Conservation (phyloP, 2,797 vertebrate genomes). For the Balearica regulorum region DNA sequence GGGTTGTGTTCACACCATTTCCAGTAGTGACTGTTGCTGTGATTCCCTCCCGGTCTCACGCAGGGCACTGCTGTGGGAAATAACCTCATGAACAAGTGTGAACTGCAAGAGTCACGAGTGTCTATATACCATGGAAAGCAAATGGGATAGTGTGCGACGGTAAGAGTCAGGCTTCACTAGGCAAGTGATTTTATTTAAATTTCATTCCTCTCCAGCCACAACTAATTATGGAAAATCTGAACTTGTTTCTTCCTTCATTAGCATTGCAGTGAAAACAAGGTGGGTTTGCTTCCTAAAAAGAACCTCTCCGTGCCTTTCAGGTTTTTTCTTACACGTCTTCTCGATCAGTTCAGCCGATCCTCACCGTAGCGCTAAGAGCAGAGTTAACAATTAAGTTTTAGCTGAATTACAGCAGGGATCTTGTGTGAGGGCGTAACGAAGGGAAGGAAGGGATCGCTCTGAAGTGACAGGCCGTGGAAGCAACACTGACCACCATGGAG, state of each 20-base stretch:
- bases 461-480: not conserved
- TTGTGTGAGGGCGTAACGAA: not conserved
- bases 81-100: too few species aligned
- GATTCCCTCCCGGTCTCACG: not conserved
- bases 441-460: not conserved
- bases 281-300: not conserved
- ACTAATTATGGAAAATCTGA: not conserved
- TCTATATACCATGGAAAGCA: not conserved
- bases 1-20: not conserved
- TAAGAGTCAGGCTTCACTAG: not conserved
- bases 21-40: not conserved
- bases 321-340: not conserved
- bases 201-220: not conserved
- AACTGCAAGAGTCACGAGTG: not conserved
- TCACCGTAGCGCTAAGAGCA: too few species aligned
- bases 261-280: not conserved
- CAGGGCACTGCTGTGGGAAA: not conserved
- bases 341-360: not conserved
- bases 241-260: not conserved
- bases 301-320: not conserved
- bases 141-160: accelerated
- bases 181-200: not conserved
- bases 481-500: not conserved
- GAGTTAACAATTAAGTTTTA: not conserved
- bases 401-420: too few species aligned